phyloP scores from a whole-genome alignment of 2,113 vertebrate species.

The Paracyprichromis sp. region DNA sequence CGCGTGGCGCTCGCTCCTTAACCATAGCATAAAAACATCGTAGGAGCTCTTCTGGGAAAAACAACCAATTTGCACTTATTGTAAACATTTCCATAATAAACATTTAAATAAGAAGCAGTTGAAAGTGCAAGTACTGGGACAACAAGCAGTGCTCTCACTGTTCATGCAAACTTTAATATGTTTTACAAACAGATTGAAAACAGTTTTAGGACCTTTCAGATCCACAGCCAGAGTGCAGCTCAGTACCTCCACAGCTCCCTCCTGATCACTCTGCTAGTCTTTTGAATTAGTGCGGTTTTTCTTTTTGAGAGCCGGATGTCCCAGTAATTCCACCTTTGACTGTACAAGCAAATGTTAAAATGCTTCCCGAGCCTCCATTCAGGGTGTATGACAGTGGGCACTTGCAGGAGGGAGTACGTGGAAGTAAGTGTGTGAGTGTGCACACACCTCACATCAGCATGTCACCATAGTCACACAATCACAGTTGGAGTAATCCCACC shows the following conservation, averaged over 20 bases:
- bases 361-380: constrained; percentile 40
- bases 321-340: constrained; percentile 24
- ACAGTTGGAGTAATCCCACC: not conserved
- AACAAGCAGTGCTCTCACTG: not conserved
- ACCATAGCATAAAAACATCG: constrained; percentile 16
- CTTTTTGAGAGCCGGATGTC: constrained; percentile 1
- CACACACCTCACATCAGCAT: not conserved
- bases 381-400: constrained; percentile 17
- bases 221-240: not conserved
- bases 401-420: not conserved
- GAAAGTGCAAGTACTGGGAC: constrained; percentile 32
- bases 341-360: constrained; percentile 11
- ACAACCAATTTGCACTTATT: constrained; percentile 79
- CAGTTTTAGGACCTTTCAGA: not conserved
- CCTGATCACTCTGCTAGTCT: not conserved
- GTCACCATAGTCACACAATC: not conserved
- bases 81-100: constrained; percentile 71
- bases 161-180: not conserved
- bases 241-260: not conserved
- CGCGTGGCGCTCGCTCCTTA: not conserved
- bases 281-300: not conserved
- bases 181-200: not conserved
- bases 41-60: constrained; percentile 49
- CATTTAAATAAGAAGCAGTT: constrained; percentile 53
- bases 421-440: not conserved